A percentile compares a stretch with the other conserved stretches of the same genome.
phyloP scores from a whole-genome alignment of 1,140 invertebrate species.

The Radopholus similis region DNA sequence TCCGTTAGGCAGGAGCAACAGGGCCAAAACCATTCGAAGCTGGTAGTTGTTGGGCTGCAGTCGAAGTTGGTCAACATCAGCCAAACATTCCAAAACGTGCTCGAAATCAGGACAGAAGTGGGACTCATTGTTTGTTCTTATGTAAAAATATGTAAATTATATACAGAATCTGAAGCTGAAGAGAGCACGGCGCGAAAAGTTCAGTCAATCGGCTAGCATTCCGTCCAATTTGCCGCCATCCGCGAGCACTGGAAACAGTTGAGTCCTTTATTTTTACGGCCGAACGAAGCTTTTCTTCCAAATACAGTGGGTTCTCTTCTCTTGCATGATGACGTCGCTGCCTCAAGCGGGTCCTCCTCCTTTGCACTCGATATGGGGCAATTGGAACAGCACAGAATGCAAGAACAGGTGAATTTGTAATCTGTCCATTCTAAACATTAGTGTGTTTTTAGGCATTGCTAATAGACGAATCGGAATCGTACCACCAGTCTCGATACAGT shows the following conservation, averaged over 20 bases:
- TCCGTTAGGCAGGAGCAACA: conserved; percentile 19
- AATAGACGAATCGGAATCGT: conserved; percentile 61
- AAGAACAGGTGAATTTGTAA: conserved; percentile 41
- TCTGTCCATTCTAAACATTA: not conserved
- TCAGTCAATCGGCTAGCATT: conserved; percentile 66
- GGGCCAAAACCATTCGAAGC: conserved; percentile 67
- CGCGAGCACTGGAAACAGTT: conserved; percentile 47
- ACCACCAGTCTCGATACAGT: conserved; percentile 84
- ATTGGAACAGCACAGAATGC: conserved; percentile 43
- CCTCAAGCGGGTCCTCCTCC: conserved; percentile 28
- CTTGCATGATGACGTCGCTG: conserved; percentile 63
- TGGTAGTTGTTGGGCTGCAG: conserved; percentile 86
- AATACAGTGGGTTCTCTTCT: conserved; percentile 65
- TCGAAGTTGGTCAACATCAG: conserved; percentile 93
- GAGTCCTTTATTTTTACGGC: conserved; percentile 1
- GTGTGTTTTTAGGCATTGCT: conserved; percentile 25
- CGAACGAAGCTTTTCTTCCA: conserved; percentile 35
- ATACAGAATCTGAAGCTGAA: conserved; percentile 89
- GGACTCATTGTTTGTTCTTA: not conserved
- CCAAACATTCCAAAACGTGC: conserved; percentile 87
- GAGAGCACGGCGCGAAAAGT: conserved; percentile 85
- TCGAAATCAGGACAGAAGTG: conserved; percentile 81
- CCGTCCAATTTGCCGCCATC: conserved; percentile 55
- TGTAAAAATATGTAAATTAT: not conserved
- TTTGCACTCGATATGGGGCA: conserved; percentile 53